Evolutionary conservation across 2,113 vertebrate species (phyloP).

Genomic region (Agelaius tricolor): DNA sequence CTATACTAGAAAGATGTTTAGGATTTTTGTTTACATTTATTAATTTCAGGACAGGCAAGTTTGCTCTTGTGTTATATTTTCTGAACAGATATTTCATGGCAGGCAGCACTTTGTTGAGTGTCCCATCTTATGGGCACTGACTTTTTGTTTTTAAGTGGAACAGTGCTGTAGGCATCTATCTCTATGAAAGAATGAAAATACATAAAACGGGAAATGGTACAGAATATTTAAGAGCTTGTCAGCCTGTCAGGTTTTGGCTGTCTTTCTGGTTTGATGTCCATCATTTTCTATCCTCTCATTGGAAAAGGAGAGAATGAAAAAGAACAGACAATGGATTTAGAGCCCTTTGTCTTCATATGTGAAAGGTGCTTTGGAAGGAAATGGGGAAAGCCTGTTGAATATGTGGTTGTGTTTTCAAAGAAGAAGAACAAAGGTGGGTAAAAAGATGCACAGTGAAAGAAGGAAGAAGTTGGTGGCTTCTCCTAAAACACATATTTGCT

Average conservation of each 20-base stretch:
- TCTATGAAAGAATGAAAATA: background rate
- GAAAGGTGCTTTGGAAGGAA: background rate
- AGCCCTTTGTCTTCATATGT: background rate
- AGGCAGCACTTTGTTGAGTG: background rate
- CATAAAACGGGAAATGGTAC: background rate
- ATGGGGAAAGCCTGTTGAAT: background rate
- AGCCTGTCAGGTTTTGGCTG: background rate
- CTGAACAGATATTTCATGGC: background rate
- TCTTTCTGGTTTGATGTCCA: background rate
- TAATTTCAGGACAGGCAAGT: background rate
- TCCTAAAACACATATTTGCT: background rate
- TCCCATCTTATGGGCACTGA: background rate
- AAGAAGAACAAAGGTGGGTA: background rate
- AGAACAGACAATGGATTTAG: background rate
- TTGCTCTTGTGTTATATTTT: background rate
- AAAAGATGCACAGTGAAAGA: background rate
- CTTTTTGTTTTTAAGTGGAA: background rate
- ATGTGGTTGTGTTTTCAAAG: background rate
- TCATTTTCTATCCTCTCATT: background rate
- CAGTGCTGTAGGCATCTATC: background rate
- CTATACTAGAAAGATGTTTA: background rate
- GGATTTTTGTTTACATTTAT: background rate
- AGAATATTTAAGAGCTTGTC: background rate
- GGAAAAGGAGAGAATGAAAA: background rate
- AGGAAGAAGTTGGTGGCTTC: background rate